Evolutionary conservation across 1,140 invertebrate species (phyloP), one percentile per base, ranked within the genome.

Genomic region (Drosophila quadrilineata): DNA sequence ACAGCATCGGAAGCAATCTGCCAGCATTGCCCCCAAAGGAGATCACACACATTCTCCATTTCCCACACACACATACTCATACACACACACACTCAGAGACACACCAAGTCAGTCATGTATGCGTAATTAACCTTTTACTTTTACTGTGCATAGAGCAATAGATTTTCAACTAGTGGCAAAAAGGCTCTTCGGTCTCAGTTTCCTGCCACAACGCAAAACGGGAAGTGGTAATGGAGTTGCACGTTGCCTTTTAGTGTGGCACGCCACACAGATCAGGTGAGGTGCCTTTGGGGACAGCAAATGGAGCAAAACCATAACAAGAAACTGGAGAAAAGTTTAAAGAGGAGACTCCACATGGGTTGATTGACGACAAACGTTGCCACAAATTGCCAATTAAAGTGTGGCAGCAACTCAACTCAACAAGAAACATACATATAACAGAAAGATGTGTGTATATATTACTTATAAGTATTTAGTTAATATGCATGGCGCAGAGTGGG

Each of bases 371-470:
- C 59, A 33, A 49, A 33, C 33, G 58, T 49, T 35, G 45, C 50
- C 53, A 38, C 75, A 73, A 70, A 79, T 75, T 80, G 75, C 60
- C 75, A 79, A 79, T 79, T 79, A 79, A 79, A 79, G 75, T 26
- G 38, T 53, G 46, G 12, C 63, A 45, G 36, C 24, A 60, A 19
- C 56, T 31, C 29, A 31, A 29, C 2, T 8, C 3, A 28, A 31
- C 19, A 14, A 41, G 8, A 64, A 3, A 12, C 19, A 21, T 5
- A 21, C 5, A 31, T n/a, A 43, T 21, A 10, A 17, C 3, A 43
- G n/a, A n/a, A n/a, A n/a, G 9, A 57, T 24, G 12, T 10, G 22
- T 3, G 5, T 16, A 3, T 9, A 22, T 9, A 33, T 19, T 10
- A 38, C 3, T 9, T 26, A 36, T n/a, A 40, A n/a, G 5, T 28